Evolutionary conservation across 2,113 vertebrate species (phyloP), one percentile per base, ranked within the genome.

Genomic region (Neoarius graeffei): DNA sequence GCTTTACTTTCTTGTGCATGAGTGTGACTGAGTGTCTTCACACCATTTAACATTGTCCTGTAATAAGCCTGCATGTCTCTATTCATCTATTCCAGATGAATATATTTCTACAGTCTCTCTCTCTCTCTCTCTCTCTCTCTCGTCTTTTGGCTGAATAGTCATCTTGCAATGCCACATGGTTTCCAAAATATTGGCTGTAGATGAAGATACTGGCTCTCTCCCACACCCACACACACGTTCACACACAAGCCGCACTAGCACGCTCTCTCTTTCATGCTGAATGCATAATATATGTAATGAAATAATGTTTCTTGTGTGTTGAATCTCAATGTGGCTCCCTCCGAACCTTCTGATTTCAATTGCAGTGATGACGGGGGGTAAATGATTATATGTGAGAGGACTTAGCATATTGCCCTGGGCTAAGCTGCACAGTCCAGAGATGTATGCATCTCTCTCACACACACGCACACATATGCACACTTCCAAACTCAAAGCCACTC

Each of bases 261-360:
- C 86, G n/a, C 84, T 74, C 67, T 80, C 25, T 85, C 76, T 91
- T 92, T 93, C 92, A 93, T 93, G 93, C 93, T 92, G 94, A 95
- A 95, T 95, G 95, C 94, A 95, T 95, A 96, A 95, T 95, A 93
- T 94, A 95, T 95, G 94, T 95, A 95, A 95, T 95, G 94, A 95
- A 95, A 94, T 95, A 95, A 95, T 95, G 93, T 95, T 94, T 95
- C 95, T 94, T 94, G 94, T 93, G 93, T 89, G 88, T 92, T 93
- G 94, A 95, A 95, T 96, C 94, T 95, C 93, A 95, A 94, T 95
- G 93, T 88, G 85, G 84, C 89, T 90, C 84, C 81, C 94, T 91
- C 91, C 88, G 92, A 93, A 93, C 93, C 92, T 91, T 89, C 88
- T 91, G 88, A 74, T 92, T 93, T 95, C 94, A 95, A 94, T 94